phyloP scores from a whole-genome alignment of 2,113 vertebrate species.

The Cyanistes caeruleus region DNA sequence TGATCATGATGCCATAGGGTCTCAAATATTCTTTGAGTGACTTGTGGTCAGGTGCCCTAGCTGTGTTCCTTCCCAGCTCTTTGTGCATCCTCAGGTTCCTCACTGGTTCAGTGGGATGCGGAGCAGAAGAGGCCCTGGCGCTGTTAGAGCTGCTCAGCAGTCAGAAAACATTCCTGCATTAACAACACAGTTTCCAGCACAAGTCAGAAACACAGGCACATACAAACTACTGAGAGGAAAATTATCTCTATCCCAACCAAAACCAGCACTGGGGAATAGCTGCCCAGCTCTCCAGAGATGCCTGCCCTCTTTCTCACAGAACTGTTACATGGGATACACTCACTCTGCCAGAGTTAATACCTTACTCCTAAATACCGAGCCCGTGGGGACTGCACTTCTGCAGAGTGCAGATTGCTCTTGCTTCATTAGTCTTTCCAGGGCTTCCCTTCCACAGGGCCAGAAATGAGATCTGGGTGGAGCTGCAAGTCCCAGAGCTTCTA shows the following conservation, averaged over 20 bases:
- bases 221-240: neutral
- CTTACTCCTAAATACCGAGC: neutral
- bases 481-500: neutral
- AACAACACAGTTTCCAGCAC: neutral
- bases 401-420: neutral
- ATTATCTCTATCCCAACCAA: neutral
- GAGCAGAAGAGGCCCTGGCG: neutral
- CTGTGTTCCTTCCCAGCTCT: neutral
- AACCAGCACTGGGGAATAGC: neutral
- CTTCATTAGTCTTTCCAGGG: neutral
- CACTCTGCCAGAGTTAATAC: neutral
- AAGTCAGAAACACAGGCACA: neutral
- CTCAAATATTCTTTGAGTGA: neutral
- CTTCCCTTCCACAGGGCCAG: neutral
- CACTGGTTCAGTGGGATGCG: fast-evolving
- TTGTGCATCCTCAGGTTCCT: neutral
- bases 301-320: neutral
- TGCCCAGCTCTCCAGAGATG: neutral
- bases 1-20: neutral
- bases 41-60: neutral
- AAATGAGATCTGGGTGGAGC: neutral
- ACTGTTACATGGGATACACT: fast-evolving
- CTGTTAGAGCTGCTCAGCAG: neutral
- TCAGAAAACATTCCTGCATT: neutral
- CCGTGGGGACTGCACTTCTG: neutral